Evolutionary conservation across 2,797 vertebrate genomes (phyloP).

Genomic region (Hemibagrus guttatus): DNA sequence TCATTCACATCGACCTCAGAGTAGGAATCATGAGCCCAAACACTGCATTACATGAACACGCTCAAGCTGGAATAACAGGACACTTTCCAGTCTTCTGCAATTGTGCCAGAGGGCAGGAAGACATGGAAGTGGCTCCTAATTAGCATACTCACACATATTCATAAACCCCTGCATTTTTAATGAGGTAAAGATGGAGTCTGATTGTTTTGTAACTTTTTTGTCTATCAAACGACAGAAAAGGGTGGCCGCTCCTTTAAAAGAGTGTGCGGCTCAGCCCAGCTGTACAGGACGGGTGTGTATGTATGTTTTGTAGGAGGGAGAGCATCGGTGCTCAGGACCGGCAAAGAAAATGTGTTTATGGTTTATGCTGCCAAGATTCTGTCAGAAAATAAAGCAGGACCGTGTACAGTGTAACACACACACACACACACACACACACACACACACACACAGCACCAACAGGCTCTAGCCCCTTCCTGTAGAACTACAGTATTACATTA

Average conservation of each 20-base stretch:
- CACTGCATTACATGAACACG: neutral
- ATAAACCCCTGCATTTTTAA: neutral
- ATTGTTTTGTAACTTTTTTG: neutral
- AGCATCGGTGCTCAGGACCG: constrained; percentile 37
- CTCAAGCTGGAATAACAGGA: neutral
- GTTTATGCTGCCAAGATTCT: constrained; percentile 80
- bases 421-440: constrained; percentile 32
- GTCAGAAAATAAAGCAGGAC: constrained; percentile 71
- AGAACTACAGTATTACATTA: neutral
- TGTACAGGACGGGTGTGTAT: constrained; percentile 14
- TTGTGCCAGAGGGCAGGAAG: neutral
- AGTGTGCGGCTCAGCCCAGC: neutral
- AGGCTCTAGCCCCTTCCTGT: neutral
- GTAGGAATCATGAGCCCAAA: neutral
- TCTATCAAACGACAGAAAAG: neutral
- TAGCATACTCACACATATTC: constrained; percentile 9
- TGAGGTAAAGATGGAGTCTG: neutral
- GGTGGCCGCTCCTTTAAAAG: constrained; percentile 66
- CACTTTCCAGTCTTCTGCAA: neutral
- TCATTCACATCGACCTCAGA: neutral
- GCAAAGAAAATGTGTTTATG: constrained; percentile 77
- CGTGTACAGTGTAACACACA: constrained; percentile 18
- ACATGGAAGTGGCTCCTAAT: neutral
- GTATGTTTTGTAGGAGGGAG: constrained; percentile 51
- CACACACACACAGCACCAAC: constrained; percentile 6